These are phyloP conservation scores for Drosophila melanocephala DNA, from an alignment of 2,888 invertebrate species.

Conservation along the genomic window DNA sequence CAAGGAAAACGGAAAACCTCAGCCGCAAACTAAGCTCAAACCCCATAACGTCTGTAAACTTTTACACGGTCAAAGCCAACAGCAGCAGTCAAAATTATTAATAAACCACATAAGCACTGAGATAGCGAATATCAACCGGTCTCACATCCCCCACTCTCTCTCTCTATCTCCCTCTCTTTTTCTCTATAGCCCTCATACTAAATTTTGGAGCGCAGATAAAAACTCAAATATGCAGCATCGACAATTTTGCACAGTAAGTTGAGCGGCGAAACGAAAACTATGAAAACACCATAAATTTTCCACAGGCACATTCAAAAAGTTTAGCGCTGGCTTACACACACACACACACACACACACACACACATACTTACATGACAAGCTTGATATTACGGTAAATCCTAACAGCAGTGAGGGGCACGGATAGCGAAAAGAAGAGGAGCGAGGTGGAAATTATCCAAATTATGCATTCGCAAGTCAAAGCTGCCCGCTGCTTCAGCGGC, in stretches of 20 bases:
- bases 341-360: conserved; percentile 9
- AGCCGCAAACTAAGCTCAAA: conserved; percentile 16
- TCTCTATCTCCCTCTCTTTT: background rate
- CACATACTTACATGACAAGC: conserved; percentile 13
- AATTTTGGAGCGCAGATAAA: conserved; percentile 63
- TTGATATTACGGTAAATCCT: background rate
- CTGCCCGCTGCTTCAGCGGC: conserved; percentile 22
- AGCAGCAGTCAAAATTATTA: conserved; percentile 63
- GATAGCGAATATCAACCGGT: conserved; percentile 34
- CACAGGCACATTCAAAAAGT: conserved; percentile 56
- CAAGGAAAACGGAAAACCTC: conserved; percentile 5
- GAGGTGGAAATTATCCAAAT: conserved; percentile 65
- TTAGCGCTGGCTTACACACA: conserved; percentile 45
- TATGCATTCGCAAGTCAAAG: conserved; percentile 57
- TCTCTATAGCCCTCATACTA: conserved; percentile 5
- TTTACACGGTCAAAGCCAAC: conserved; percentile 39
- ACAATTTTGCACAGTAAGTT: conserved; percentile 63
- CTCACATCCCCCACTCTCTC: conserved; percentile 19
- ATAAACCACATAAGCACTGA: conserved; percentile 64
- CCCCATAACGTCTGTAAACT: conserved; percentile 35
- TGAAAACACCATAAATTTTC: conserved; percentile 76
- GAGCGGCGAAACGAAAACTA: conserved; percentile 60
- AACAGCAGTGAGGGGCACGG: background rate
- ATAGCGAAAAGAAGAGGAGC: conserved; percentile 7
- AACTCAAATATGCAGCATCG: conserved; percentile 75